Evolutionary conservation across 1,140 invertebrate genomes (phyloP).

Genomic region (Scaptomyza pallida): DNA sequence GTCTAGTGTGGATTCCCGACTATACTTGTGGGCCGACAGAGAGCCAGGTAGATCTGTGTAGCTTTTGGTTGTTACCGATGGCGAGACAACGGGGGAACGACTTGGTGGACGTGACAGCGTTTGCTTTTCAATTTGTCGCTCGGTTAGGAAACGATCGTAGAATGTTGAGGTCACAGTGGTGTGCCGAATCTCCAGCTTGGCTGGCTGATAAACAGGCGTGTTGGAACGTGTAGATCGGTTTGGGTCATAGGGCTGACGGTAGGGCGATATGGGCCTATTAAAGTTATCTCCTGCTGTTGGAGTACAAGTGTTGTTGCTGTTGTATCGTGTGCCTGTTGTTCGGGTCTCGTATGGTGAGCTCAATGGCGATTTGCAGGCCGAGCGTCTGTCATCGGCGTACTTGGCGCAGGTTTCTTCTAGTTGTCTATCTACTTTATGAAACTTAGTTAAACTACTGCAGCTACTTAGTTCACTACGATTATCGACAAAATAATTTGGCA

Average conservation of each 20-base stretch:
- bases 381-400: slow-evolving; percentile 74
- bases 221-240: slow-evolving; percentile 38
- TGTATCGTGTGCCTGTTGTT: slow-evolving; percentile 45
- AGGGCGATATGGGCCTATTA: slow-evolving; percentile 65
- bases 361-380: slow-evolving; percentile 70
- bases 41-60: slow-evolving; percentile 54
- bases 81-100: slow-evolving; percentile 69
- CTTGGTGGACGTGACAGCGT: slow-evolving; percentile 64
- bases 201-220: slow-evolving; percentile 71
- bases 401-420: slow-evolving; percentile 81
- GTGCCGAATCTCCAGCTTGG: slow-evolving; percentile 80
- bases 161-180: slow-evolving; percentile 83
- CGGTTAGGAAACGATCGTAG: slow-evolving; percentile 80
- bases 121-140: slow-evolving; percentile 77
- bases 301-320: slow-evolving; percentile 35
- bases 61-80: slow-evolving; percentile 65
- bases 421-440: slow-evolving; percentile 84
- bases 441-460: slow-evolving; percentile 82
- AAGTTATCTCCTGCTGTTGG: slow-evolving; percentile 33
- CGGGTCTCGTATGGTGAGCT: slow-evolving; percentile 71
- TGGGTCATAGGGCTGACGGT: slow-evolving; percentile 69
- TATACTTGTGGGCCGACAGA: slow-evolving; percentile 19
- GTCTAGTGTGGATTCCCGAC: slow-evolving; percentile 6
- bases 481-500: slow-evolving; percentile 83
- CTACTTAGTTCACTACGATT: slow-evolving; percentile 79